These are phyloP conservation scores for Phrynosoma platyrhinos DNA, from an alignment of 2,113 vertebrate species.

Conservation along the genomic window DNA sequence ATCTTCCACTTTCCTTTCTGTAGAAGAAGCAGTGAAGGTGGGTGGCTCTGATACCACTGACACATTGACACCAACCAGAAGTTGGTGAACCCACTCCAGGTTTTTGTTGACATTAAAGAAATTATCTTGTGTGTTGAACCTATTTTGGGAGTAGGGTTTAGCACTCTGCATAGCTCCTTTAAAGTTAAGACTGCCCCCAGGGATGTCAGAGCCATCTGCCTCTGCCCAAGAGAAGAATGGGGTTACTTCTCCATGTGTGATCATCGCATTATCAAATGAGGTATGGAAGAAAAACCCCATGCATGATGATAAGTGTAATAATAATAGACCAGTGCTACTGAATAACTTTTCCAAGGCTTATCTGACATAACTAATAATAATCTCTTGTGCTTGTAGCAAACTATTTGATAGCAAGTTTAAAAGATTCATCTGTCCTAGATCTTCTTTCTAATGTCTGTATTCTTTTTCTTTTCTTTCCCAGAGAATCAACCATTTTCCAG, in stretches of 20 bases:
- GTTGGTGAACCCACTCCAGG: too few relatives aligned
- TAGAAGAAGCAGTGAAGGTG: neutral
- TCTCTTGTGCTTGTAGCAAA: neutral
- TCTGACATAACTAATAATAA: neutral
- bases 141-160: too few relatives aligned
- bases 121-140: too few relatives aligned
- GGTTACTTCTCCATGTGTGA: neutral
- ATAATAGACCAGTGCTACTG: too few relatives aligned
- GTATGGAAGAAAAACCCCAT: neutral
- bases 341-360: neutral
- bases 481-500: constrained; percentile 99
- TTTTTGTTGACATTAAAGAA: too few relatives aligned
- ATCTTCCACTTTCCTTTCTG: neutral
- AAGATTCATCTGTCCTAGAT: neutral
- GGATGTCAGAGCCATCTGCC: too few relatives aligned
- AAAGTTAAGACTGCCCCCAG: too few relatives aligned
- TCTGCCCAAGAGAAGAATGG: neutral
- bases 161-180: too few relatives aligned
- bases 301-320: neutral
- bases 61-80: too few relatives aligned
- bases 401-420: constrained; percentile 5
- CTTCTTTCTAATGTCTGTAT: constrained; percentile 57
- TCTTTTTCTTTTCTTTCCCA: constrained; percentile 80
- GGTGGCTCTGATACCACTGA: too few relatives aligned
- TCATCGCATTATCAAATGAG: neutral